Conservation (phyloP, 2,113 vertebrate genomes). For the Semnopithecus entellus region DNA sequence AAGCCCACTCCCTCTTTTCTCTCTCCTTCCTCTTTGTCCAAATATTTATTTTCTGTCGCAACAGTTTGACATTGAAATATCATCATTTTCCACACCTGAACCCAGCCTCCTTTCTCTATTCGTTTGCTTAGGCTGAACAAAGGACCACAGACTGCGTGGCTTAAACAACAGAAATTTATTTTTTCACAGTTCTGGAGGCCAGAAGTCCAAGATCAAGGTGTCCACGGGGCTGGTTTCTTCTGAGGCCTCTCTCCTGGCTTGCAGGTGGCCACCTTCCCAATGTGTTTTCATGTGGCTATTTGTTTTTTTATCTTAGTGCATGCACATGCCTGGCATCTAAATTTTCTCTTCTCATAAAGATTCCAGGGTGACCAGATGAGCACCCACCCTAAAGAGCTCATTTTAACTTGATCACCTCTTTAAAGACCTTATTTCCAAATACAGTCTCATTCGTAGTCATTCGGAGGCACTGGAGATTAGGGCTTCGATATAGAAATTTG, state of each 20-base stretch:
- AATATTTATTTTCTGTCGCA: fast-evolving
- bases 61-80: background rate
- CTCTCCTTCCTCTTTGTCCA: background rate
- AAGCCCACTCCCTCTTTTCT: too few species aligned
- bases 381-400: background rate
- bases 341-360: background rate
- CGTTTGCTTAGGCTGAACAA: background rate
- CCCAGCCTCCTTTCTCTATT: background rate
- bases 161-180: background rate
- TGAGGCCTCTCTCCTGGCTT: background rate
- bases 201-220: background rate
- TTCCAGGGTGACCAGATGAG: background rate
- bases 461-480: background rate
- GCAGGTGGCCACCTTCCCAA: background rate
- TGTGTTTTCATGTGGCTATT: background rate
- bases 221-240: background rate
- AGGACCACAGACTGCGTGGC: too few species aligned
- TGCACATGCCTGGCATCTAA: background rate
- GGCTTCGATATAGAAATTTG: background rate
- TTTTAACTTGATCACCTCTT: background rate
- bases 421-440: background rate
- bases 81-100: background rate
- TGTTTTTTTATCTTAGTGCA: background rate
- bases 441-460: background rate
- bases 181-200: background rate